Base-by-base conservation (phyloP, 1,140 invertebrate species). In the Galleria mellonella region DNA sequence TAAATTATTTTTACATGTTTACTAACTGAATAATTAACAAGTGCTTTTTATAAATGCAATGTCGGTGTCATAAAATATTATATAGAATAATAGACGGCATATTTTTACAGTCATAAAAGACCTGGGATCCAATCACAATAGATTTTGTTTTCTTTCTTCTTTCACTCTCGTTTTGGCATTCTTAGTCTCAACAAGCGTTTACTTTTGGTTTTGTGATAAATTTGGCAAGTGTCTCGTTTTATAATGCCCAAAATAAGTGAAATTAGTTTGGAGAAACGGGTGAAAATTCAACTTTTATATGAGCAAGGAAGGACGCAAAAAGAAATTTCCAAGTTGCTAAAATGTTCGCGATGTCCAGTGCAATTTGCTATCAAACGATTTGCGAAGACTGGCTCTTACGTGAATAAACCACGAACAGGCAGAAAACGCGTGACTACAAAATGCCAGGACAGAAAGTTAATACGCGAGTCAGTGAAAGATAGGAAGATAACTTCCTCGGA, bases 401-500 rank as follows among this genome's bases (percentile, higher is more conserved):
- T 12, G 12, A 33, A 33, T 33, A 11, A 10, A 33, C 8, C 32
- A 12, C 6, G 11, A 33, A 33, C 32, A 3, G 43, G 43, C 17
- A 37, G 49, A 14, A 51, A 51, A 37, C 31, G 49, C 10, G 36
- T 40, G 27, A 46, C 38, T n/a, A 51, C 17, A 10, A 14, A 27
- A 17, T 31, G 43, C 38, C 14, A 51, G 32, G 43, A 51, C 32
- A 32, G 43, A 8, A 17, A 35, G 11, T 41, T 45, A 30, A 11
- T 45, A 31, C 39, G 49, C 29, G 35, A 43, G 42, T 47, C 50
- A 2, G 32, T 47, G 29, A 53, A 47, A 47, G 43, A 47, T 32
- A 31, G 43, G 27, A 48, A 44, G 43, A 47, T 42, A 35, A 43
- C 40, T 31, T 47, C 51, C 40, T 44, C 51, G 14, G 40, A 47